phyloP scores from a whole-genome alignment of 2,797 vertebrate species.

The Pachyuromys duprasi region DNA sequence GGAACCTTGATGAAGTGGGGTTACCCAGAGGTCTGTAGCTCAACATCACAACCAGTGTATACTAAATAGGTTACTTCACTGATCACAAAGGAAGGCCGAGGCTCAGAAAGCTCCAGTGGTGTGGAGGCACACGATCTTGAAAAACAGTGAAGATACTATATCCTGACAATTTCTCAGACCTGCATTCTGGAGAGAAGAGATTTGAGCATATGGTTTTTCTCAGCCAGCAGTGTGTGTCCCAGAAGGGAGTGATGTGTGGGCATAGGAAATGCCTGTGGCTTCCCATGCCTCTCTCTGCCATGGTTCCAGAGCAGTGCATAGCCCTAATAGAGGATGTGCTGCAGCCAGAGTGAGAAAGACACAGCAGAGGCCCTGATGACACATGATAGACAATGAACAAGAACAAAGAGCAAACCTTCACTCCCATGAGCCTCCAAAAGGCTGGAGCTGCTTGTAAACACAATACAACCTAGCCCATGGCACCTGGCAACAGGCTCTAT shows the following conservation, averaged over 20 bases:
- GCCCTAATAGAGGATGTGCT: not conserved
- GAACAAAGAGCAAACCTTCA: not conserved
- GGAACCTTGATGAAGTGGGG: not conserved
- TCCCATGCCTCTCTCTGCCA: no score
- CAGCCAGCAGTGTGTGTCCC: not conserved
- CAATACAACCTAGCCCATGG: not conserved
- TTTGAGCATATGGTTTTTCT: not conserved
- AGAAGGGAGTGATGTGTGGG: not conserved
- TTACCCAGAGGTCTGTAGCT: not conserved
- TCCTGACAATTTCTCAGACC: not conserved
- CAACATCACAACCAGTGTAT: not conserved
- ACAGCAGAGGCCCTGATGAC: no score
- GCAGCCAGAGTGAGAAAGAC: not conserved
- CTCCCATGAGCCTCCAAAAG: not conserved
- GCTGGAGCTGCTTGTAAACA: not conserved
- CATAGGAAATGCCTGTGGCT: rapidly evolving
- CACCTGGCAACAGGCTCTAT: no score
- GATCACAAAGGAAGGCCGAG: not conserved
- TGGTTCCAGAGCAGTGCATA: rapidly evolving
- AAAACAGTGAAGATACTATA: not conserved
- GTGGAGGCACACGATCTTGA: not conserved
- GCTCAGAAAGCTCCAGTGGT: no score
- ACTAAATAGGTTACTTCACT: not conserved
- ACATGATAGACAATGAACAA: rapidly evolving
- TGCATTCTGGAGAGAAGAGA: not conserved